Conservation (phyloP, 2,888 invertebrate species). For the Parnassius apollo region DNA sequence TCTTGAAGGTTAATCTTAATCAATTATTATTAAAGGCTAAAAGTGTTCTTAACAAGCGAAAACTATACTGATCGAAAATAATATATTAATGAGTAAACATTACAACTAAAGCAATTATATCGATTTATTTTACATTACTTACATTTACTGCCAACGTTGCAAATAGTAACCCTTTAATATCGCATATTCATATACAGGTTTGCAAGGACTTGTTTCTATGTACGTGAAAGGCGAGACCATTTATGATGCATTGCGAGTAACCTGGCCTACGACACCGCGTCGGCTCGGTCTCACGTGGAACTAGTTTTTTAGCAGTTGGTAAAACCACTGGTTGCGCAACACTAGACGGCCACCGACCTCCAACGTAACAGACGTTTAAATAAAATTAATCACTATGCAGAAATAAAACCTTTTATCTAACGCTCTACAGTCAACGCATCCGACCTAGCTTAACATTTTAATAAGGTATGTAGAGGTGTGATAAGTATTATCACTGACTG, state of each 20-base stretch:
- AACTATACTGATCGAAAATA: no score
- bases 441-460: conserved; percentile 4
- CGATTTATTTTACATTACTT: no score
- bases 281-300: conserved; percentile 59
- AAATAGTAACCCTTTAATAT: background rate
- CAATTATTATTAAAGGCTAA: no score
- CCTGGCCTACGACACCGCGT: conserved; percentile 43
- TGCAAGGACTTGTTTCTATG: conserved; percentile 28
- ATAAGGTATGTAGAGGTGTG: background rate
- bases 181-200: conserved; percentile 13
- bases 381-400: background rate
- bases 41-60: no score
- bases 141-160: no score
- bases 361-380: conserved; percentile 22
- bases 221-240: conserved; percentile 32
- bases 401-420: background rate
- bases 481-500: background rate
- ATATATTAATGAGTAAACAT: no score
- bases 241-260: conserved; percentile 29
- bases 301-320: conserved; percentile 73
- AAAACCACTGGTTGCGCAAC: conserved; percentile 70
- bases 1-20: no score
- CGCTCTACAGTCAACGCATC: background rate
- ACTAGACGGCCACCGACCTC: conserved; percentile 61
- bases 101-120: no score